Percentiles rank a stretch among this genome's conserved stretches.
Evolutionary conservation across 2,113 vertebrate genomes (phyloP).

Genomic region (Bagarius yarrelli): DNA sequence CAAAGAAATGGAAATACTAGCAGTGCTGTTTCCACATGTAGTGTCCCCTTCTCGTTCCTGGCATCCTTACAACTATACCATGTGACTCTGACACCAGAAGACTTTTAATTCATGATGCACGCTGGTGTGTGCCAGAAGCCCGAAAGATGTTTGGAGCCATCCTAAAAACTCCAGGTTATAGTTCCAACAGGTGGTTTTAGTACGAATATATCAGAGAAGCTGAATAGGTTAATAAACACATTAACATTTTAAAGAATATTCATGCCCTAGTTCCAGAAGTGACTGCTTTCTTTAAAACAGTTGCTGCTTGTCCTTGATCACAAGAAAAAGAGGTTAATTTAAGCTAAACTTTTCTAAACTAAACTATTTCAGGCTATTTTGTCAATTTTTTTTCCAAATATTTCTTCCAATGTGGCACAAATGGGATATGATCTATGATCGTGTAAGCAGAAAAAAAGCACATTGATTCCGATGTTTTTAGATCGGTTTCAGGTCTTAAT

Average conservation of each 20-base stretch:
- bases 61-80: neutral
- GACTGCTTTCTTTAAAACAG: neutral
- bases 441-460: too few species aligned
- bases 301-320: slow-evolving; percentile 12
- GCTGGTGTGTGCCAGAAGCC: slow-evolving; percentile 7
- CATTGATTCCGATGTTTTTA: too few species aligned
- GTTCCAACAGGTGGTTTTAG: slow-evolving; percentile 50
- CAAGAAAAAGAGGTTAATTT: slow-evolving; percentile 3
- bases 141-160: slow-evolving; percentile 9
- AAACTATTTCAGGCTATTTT: too few species aligned
- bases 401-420: too few species aligned
- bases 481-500: too few species aligned
- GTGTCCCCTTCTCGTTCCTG: neutral
- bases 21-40: neutral
- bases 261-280: slow-evolving; percentile 15
- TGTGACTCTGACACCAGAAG: neutral
- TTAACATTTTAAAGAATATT: slow-evolving; percentile 24
- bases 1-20: neutral
- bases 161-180: slow-evolving; percentile 29
- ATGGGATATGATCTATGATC: too few species aligned
- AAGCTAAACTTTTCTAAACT: too few species aligned
- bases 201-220: too few species aligned
- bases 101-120: slow-evolving; percentile 15
- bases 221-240: slow-evolving; percentile 25
- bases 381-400: too few species aligned